Conservation (phyloP, 2,888 invertebrate genomes). For the Drosophila histrio region DNA sequence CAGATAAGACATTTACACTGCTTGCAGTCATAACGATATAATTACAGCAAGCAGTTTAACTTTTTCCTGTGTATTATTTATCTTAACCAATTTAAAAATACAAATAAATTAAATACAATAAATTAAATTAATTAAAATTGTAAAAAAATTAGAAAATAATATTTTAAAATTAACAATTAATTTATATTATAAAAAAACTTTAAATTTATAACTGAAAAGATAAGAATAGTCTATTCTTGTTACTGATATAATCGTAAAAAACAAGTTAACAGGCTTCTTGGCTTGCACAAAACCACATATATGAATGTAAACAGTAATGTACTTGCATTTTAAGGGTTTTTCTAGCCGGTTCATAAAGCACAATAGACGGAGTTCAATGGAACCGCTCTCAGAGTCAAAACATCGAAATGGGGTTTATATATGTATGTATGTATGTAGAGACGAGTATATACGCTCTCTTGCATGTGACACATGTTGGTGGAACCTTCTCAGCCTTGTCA, state of each 20-base stretch:
- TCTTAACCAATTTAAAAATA: too few species aligned
- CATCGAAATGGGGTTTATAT: slow-evolving; percentile 18
- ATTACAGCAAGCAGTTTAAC: background rate
- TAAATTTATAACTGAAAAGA: too few species aligned
- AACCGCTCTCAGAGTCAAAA: slow-evolving; percentile 11
- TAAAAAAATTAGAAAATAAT: too few species aligned
- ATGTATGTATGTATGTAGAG: background rate
- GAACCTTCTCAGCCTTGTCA: slow-evolving; percentile 38
- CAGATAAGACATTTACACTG: background rate
- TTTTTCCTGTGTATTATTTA: too few species aligned
- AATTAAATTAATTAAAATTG: too few species aligned
- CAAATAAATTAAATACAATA: too few species aligned
- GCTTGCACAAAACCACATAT: too few species aligned
- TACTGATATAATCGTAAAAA: too few species aligned
- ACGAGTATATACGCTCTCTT: background rate
- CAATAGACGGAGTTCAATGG: slow-evolving; percentile 4
- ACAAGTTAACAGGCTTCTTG: background rate
- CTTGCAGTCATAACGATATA: background rate
- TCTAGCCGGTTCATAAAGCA: slow-evolving; percentile 3
- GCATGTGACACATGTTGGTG: slow-evolving; percentile 46
- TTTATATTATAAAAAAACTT: too few species aligned
- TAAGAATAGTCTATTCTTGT: too few species aligned
- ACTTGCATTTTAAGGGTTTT: slow-evolving; percentile 6
- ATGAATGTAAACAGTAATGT: background rate
- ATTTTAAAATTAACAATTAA: too few species aligned